phyloP scores from a whole-genome alignment of 92 coral and sea anemone genomes.

The Pocillopora grandis region DNA sequence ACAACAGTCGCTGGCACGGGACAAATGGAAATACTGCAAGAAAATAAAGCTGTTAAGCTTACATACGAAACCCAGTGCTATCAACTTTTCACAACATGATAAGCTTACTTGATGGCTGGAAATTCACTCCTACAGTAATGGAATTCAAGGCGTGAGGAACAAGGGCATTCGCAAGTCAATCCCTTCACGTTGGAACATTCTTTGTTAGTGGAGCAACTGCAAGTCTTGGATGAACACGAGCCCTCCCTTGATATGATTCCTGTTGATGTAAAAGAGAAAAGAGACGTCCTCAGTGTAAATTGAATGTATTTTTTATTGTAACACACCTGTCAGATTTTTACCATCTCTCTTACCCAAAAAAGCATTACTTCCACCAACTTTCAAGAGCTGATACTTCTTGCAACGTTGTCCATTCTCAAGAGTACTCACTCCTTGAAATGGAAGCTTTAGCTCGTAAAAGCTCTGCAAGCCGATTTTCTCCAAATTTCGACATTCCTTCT shows the following conservation, averaged over 20 bases:
- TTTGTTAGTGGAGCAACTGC: slow-evolving; percentile 28
- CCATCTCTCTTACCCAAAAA: slow-evolving; percentile 35
- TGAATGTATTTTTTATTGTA: too few species aligned
- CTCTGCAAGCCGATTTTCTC: slow-evolving; percentile 44
- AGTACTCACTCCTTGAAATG: slow-evolving; percentile 35
- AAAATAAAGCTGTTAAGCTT: not conserved
- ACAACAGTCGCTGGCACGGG: slow-evolving; percentile 59
- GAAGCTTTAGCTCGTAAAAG: slow-evolving; percentile 48
- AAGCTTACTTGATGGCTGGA: slow-evolving; percentile 55
- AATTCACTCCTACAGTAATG: slow-evolving; percentile 53
- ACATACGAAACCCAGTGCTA: too few species aligned
- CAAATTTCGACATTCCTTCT: slow-evolving; percentile 45
- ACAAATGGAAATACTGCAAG: slow-evolving; percentile 46
- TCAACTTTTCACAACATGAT: not conserved
- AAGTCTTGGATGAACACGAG: slow-evolving; percentile 14
- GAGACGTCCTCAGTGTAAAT: not conserved
- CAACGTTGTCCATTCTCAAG: slow-evolving; percentile 14
- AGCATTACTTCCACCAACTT: slow-evolving; percentile 35
- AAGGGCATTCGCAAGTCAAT: slow-evolving; percentile 56
- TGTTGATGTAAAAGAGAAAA: not conserved
- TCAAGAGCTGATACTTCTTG: slow-evolving; percentile 45
- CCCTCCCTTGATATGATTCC: slow-evolving; percentile 40
- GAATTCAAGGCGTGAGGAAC: slow-evolving; percentile 39
- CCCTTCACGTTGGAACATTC: slow-evolving; percentile 29
- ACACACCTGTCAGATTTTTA: not conserved